Conservation (phyloP, 2,797 vertebrate species). For the Ctenosaura bakeri region DNA sequence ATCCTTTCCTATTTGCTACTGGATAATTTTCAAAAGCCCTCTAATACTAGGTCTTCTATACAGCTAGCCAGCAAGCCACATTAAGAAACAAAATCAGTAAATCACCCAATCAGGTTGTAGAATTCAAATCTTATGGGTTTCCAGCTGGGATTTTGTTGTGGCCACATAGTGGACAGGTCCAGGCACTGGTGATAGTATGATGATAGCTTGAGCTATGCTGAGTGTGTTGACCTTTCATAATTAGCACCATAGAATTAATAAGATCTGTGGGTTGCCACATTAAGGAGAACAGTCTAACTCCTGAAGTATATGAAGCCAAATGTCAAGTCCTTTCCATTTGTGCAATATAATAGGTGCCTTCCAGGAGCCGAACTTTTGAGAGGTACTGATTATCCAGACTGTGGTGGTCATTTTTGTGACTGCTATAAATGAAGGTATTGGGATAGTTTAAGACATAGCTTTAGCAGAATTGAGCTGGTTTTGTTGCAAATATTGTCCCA, state of each 20-base stretch:
- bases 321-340: slow-evolving; percentile 67
- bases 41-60: background rate
- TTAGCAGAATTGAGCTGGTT: slow-evolving; percentile 16
- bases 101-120: background rate
- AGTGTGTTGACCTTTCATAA: slow-evolving; percentile 42
- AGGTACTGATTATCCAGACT: slow-evolving; percentile 48
- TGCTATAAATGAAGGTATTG: slow-evolving; percentile 27
- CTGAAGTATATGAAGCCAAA: slow-evolving; percentile 54
- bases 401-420: slow-evolving; percentile 16
- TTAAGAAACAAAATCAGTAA: background rate
- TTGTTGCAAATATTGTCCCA: slow-evolving; percentile 65
- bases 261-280: slow-evolving; percentile 51
- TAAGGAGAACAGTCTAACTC: slow-evolving; percentile 48
- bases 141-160: rapidly evolving
- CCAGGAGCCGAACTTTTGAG: slow-evolving; percentile 31
- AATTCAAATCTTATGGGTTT: background rate
- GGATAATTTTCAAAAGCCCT: background rate
- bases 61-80: background rate
- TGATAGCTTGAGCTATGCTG: slow-evolving; percentile 37
- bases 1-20: background rate
- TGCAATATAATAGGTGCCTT: slow-evolving; percentile 64
- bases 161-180: background rate
- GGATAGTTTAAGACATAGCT: background rate
- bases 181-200: background rate
- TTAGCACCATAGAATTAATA: slow-evolving; percentile 4